These are phyloP conservation scores for Sericinus montela DNA, from an alignment of 2,888 invertebrate species.

Conservation along the genomic window DNA sequence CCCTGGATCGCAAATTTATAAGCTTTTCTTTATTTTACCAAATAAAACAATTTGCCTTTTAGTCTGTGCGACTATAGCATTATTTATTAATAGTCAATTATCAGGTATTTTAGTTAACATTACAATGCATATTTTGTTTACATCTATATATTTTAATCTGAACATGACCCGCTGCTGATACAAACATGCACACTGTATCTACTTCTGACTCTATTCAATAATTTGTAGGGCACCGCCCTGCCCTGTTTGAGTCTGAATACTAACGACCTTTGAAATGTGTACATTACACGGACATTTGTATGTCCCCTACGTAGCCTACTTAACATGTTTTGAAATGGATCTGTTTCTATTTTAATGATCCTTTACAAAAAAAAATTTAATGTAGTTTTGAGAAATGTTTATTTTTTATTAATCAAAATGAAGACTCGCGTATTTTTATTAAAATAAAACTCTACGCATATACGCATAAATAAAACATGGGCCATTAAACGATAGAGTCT, in stretches of 20 bases:
- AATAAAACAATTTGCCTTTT: no score
- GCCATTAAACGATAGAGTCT: no score
- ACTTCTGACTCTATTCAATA: conserved; percentile 22
- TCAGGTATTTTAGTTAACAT: no score
- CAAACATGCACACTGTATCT: background rate
- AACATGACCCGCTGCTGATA: conserved; percentile 11
- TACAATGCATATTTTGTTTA: no score
- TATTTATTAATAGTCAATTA: no score
- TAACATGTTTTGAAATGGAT: conserved; percentile 21
- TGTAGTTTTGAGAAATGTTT: background rate
- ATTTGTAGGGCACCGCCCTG: conserved; percentile 22
- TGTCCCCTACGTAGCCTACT: conserved; percentile 22
- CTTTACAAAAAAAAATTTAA: background rate
- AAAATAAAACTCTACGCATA: no score
- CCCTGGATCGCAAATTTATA: no score
- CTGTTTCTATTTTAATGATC: background rate
- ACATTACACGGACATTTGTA: conserved; percentile 22
- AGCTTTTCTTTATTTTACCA: no score
- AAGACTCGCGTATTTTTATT: no score
- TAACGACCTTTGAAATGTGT: conserved; percentile 24
- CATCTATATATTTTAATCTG: background rate
- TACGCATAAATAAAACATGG: no score
- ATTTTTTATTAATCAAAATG: background rate
- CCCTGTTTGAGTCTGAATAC: conserved; percentile 21
- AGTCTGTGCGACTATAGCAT: no score